Base-by-base conservation (phyloP, 1,140 invertebrate genomes). In the Saccostrea echinata region DNA sequence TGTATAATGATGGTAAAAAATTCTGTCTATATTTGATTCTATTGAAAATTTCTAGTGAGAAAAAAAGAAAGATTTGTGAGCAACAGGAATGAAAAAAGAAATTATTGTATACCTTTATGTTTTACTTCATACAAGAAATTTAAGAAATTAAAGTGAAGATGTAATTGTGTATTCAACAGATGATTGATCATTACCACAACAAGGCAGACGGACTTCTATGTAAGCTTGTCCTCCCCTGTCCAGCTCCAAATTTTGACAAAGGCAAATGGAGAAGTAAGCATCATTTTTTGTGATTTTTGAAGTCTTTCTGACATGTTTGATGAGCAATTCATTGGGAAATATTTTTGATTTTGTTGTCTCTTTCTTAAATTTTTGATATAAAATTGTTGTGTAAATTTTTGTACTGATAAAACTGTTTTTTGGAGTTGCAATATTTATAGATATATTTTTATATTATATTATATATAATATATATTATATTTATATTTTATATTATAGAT, bases 1-100 rank as follows among this genome's bases (percentile, higher is more conserved):
- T 95, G 94, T 88, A 91, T 96, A 16, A 95, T 96, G 91, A 95
- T 95, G 91, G 95, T 96, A 92, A 93, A 93, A 91, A 24, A 83
- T n/a, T 61, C 3, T 68, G 6, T 12, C 1, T 35, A 30, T 30
- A 18, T 0, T 43, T 43, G 43, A 43, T 43, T 43, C 43, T 43
- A 9, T 43, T 43, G 6, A 43, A 43, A 43, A 43, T 43, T 43
- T 43, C 1, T 43, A 43, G 43, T 43, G 0, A 8, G 43, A 43
- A 9, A 43, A 43, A 43, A 43, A n/a, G n/a, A n/a, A 43, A 43
- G 43, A 43, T 43, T 43, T 43, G 43, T 43, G 43, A 43, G 4
- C 43, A 43, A 43, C 9, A 43, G 9, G 43, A 43, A 43, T 43
- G 43, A 43, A 43, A 9, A 43, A 43, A 43, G 9, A 43, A 43